A percentile compares a stretch with the other conserved stretches of the same genome.
These are phyloP conservation scores for Dipodomys spectabilis DNA, from an alignment of 2,113 vertebrate species.

Conservation along the genomic window DNA sequence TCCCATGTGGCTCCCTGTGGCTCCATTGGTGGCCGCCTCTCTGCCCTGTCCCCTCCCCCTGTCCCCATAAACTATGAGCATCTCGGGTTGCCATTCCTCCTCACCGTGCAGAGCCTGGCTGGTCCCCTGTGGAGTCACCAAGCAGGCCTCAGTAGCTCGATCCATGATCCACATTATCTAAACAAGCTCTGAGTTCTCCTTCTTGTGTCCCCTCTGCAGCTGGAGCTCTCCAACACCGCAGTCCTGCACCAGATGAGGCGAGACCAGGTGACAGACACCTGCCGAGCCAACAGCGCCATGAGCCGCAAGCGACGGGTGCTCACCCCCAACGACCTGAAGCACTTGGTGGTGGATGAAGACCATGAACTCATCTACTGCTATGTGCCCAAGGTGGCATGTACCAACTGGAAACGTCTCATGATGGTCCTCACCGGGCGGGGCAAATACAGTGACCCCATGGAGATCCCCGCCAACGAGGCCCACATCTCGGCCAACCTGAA, in stretches of 20 bases:
- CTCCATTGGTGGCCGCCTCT: not conserved
- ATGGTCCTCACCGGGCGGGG: constrained; percentile 97
- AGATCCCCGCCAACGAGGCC: constrained; percentile 96
- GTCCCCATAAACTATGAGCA: not conserved
- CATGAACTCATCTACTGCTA: constrained; percentile 99
- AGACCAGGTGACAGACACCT: constrained; percentile 94
- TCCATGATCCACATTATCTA: fast-evolving
- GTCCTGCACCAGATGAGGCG: constrained; percentile 94
- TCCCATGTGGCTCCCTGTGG: not conserved
- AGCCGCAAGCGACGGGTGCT: constrained; percentile 95
- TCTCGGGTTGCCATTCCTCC: not conserved
- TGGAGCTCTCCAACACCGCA: constrained; percentile 91
- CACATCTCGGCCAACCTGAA: constrained; percentile 96
- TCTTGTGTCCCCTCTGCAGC: constrained; percentile 85
- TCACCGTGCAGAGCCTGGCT: fast-evolving
- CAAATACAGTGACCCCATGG: constrained; percentile 97
- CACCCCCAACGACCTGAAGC: constrained; percentile 95
- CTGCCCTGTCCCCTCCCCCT: no score
- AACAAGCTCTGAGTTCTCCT: not conserved
- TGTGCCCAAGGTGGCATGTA: constrained; percentile 99
- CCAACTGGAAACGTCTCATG: constrained; percentile 99
- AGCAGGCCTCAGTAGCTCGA: not conserved
- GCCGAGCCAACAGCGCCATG: constrained; percentile 90
- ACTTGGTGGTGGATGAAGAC: constrained; percentile 97
- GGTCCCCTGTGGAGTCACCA: no score